Base-by-base conservation (phyloP, 2,888 invertebrate genomes). In the Melikaiella ostensackeni region DNA sequence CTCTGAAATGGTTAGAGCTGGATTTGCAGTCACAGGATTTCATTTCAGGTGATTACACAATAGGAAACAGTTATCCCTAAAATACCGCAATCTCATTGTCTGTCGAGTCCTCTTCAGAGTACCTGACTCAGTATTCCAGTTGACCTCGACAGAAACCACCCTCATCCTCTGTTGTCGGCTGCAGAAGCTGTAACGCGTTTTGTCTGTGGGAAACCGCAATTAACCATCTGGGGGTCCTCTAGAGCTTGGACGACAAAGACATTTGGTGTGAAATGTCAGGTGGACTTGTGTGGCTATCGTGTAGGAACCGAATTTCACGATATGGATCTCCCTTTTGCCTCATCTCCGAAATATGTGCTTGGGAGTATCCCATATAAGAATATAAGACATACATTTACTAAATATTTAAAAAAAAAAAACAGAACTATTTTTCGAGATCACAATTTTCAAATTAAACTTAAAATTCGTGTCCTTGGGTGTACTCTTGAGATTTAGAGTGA, bases 131-230 rank as follows among this genome's bases (percentile, higher is more conserved):
- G 55, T 50, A 70, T 30, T 70, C 70, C 50, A 70, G 50, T 76
- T 61, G 70, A 78, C 64, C 75, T 61, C 64, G 61, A 11, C 63
- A 46, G 74, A 19, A 61, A 75, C 80, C 82, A 80, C 76, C 74
- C 79, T 82, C 80, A 80, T 81, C 82, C 77, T 79, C 70, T 80
- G 83, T 83, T 85, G 87, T 86, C 87, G 83, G 76, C 81, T 80
- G 81, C 86, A 86, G 86, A 82, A 84, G 80, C 85, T 82, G 81
- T 83, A 80, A 78, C 79, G 83, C 84, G 84, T 87, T 87, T 86
- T 86, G 86, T 87, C 84, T 86, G 88, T 80, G 89, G 88, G 79
- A 82, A 82, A 87, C 89, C 89, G 86, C 89, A 89, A 88, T 88
- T 87, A 87, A 88, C 86, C 85, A 86, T 85, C 85, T 82, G 83